phyloP scores from a whole-genome alignment of 2,113 vertebrate species.

The Globicephala melas region DNA sequence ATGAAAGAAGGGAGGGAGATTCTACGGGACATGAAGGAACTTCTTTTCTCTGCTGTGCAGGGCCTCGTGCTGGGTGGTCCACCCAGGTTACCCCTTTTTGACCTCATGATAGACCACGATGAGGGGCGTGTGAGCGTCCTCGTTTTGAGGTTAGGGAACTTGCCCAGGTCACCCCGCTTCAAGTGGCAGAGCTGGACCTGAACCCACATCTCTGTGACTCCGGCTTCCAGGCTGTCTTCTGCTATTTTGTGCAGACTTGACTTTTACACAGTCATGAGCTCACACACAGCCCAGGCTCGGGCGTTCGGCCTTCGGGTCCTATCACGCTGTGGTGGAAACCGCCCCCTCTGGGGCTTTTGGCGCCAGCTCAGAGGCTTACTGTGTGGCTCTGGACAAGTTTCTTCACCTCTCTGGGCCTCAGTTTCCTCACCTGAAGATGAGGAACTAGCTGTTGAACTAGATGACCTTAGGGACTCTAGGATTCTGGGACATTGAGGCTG shows the following conservation, averaged over 20 bases:
- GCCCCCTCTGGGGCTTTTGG: background rate
- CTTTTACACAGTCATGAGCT: background rate
- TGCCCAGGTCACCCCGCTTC: rapidly evolving
- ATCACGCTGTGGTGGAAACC: rapidly evolving
- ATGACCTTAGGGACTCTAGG: background rate
- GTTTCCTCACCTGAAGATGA: background rate
- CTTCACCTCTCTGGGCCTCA: background rate
- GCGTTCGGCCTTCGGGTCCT: background rate
- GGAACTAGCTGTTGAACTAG: background rate
- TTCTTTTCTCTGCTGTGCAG: background rate
- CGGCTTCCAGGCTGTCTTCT: background rate
- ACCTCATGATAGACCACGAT: rapidly evolving
- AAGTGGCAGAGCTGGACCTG: background rate
- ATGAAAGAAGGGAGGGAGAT: background rate
- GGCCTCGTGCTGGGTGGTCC: too few species aligned
- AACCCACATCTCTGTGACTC: background rate
- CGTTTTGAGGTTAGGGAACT: background rate
- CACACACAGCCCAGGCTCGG: background rate
- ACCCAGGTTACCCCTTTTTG: background rate
- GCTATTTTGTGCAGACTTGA: background rate
- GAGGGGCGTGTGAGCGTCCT: rapidly evolving
- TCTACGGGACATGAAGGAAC: background rate
- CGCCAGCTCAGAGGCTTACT: background rate
- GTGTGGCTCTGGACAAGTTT: background rate
- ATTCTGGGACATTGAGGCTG: background rate